phyloP scores from a whole-genome alignment of 2,888 invertebrate genomes.

The Ferrisia virgata region DNA sequence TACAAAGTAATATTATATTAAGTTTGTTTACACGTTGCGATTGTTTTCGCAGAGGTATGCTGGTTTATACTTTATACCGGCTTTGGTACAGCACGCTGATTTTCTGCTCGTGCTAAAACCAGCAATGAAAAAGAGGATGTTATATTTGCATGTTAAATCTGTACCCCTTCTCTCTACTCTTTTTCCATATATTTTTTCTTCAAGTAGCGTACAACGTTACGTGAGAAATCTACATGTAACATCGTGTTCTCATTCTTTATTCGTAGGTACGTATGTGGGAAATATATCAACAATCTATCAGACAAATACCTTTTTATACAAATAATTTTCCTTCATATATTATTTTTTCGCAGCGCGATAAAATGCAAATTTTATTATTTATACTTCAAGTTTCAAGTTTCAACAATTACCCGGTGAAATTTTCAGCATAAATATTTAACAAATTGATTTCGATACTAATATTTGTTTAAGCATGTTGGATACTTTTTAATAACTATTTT shows the following conservation, averaged over 20 bases:
- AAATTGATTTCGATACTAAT: slow-evolving; percentile 15
- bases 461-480: too few species aligned
- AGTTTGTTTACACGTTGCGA: slow-evolving; percentile 19
- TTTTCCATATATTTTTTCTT: too few species aligned
- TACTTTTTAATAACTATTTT: neutral
- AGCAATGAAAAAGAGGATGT: neutral
- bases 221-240: too few species aligned
- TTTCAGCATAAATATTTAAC: neutral
- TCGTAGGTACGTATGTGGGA: neutral
- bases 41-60: neutral
- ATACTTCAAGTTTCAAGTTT: too few species aligned
- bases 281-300: too few species aligned
- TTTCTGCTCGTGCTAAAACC: neutral
- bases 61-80: neutral
- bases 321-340: neutral
- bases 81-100: neutral
- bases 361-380: slow-evolving; percentile 4
- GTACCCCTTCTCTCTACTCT: neutral
- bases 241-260: too few species aligned
- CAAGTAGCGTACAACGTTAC: neutral
- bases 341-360: neutral
- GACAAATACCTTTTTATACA: neutral
- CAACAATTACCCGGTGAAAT: neutral
- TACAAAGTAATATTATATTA: slow-evolving; percentile 16
- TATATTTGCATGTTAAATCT: neutral